Evolutionary conservation across 1,140 invertebrate genomes (phyloP).

Genomic region (Ridgeia piscesae): DNA sequence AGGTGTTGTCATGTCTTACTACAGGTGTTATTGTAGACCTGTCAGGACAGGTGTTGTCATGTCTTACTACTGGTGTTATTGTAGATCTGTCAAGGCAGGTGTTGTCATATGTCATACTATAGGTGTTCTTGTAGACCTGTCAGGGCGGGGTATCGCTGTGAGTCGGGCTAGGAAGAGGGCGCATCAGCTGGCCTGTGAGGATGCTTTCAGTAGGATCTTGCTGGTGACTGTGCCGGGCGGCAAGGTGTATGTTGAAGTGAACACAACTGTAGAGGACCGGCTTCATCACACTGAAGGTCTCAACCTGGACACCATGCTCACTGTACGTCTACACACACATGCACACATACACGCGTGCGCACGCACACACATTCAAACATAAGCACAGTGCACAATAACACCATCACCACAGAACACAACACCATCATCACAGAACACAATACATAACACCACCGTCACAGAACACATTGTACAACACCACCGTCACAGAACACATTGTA

Average conservation of each 20-base stretch:
- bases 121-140: neutral
- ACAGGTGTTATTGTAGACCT: neutral
- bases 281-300: neutral
- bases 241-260: conserved; percentile 43
- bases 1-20: neutral
- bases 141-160: neutral
- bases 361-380: too few species aligned
- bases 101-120: neutral
- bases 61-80: neutral
- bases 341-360: too few species aligned
- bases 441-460: too few species aligned
- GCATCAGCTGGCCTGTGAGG: conserved; percentile 41
- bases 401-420: too few species aligned
- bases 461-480: too few species aligned
- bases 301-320: neutral
- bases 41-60: neutral
- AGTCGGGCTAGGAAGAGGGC: conserved; percentile 44
- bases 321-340: too few species aligned
- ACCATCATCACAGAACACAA: too few species aligned
- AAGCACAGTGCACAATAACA: too few species aligned
- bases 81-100: neutral
- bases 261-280: neutral
- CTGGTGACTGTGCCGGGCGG: conserved; percentile 42
- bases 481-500: too few species aligned
- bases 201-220: conserved; percentile 47